Evolutionary conservation across 2,888 invertebrate species (phyloP).

Genomic region (Polymixis flavicincta): DNA sequence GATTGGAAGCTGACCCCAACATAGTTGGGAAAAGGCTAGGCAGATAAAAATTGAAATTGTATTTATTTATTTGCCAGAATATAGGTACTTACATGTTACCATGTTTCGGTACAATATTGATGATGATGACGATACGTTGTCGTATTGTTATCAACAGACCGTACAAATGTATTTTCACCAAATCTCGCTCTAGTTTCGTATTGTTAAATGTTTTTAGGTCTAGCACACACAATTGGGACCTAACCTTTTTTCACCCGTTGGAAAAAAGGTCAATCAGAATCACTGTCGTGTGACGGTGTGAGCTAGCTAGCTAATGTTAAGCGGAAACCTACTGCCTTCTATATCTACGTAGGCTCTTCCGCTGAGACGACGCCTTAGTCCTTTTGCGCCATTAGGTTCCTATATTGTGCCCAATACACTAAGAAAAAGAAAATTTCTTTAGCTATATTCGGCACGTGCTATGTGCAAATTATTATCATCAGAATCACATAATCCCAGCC

Average conservation of each 20-base stretch:
- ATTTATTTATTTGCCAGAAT: too few species aligned
- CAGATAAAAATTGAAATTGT: too few species aligned
- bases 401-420: not conserved
- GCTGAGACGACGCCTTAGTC: not conserved
- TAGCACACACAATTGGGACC: not conserved
- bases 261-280: not conserved
- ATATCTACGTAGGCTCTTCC: not conserved
- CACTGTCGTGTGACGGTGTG: not conserved
- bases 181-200: not conserved
- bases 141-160: conserved; percentile 1
- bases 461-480: not conserved
- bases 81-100: too few species aligned
- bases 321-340: not conserved
- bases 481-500: not conserved
- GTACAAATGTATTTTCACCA: not conserved
- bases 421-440: not conserved
- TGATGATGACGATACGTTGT: not conserved
- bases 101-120: too few species aligned
- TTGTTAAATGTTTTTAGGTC: conserved; percentile 21
- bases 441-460: not conserved
- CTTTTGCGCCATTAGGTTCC: not conserved
- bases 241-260: conserved; percentile 13
- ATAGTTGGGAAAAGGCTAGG: too few species aligned
- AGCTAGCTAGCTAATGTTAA: conserved; percentile 2
- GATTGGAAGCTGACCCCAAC: too few species aligned